Evolutionary conservation across 2,113 vertebrate species (phyloP), one percentile per base, ranked within the genome.

Genomic region (Azemiops feae): DNA sequence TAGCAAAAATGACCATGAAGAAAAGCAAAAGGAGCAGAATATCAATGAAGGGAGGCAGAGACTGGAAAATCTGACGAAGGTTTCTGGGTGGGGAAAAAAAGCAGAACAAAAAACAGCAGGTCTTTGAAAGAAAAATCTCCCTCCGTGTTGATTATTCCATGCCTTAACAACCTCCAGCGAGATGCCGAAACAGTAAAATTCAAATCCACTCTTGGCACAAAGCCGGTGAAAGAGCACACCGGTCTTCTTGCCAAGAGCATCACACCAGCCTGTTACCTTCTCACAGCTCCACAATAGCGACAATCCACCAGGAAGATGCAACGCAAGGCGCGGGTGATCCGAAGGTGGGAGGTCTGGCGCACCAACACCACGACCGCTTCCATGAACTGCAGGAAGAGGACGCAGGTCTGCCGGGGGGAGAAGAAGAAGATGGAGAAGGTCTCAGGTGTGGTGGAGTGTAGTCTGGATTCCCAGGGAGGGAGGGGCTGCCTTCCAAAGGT

Each of bases 1-100:
- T 99, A 94, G 99, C 98, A 96, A 99, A 99, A 95, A 99, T 99
- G 96, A 99, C 97, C 99, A 99, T 99, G 98, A 99, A 99, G 98
- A 99, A 99, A 92, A 99, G 98, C 92, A 99, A 97, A 53, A 99
- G 98, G 6, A 99, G 97, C 43, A 99, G 98, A 94, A 99, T 99
- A 96, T 99, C 99, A 96, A 99, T 99, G 96, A 99, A 99, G 22
- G 99, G 99, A 1, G 99, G 99, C 90, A 99, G 98, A 1, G 99
- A 99, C 98, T 99, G 99, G 97, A 99, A 99, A 96, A 99, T 99
- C 98, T 99, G 99, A 69, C 99, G 98, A 94, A 99, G 97, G 96
- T 99, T 99, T 97, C 99, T 99, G 47, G 47, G 47, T 2, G 43
- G 97, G 90, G 95, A 95, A 87, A 3, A n/a, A 64, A 2, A 30